Percentiles rank a stretch among this genome's conserved stretches.
These are phyloP conservation scores for Ariolimax columbianus DNA, from an alignment of 2,888 invertebrate species.

Conservation along the genomic window DNA sequence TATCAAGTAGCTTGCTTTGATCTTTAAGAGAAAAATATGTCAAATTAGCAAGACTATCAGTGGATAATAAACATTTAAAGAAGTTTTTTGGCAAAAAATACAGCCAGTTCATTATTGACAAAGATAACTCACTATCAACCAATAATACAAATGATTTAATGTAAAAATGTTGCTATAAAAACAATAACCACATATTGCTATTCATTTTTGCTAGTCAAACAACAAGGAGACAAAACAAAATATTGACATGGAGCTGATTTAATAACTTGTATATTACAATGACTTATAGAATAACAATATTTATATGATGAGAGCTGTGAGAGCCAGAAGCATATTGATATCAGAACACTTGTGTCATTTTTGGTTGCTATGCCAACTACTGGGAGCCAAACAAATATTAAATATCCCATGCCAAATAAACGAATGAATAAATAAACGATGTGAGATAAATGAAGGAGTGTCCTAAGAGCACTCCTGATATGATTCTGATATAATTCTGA, in stretches of 20 bases:
- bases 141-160: not conserved
- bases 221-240: conserved; percentile 12
- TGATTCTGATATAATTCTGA: too few relatives aligned
- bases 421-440: not conserved
- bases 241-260: conserved; percentile 19
- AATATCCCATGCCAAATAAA: not conserved
- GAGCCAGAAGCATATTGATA: conserved; percentile 9
- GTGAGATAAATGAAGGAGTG: not conserved
- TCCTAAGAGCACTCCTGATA: conserved; percentile 2
- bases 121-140: not conserved
- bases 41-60: too few relatives aligned
- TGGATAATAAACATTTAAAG: too few relatives aligned
- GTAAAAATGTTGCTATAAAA: conserved; percentile 4
- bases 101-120: too few relatives aligned
- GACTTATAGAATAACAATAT: not conserved
- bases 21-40: too few relatives aligned
- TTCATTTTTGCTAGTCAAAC: conserved; percentile 28
- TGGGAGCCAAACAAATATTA: conserved; percentile 28
- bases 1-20: too few relatives aligned
- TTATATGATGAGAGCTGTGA: not conserved
- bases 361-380: conserved; percentile 23
- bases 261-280: conserved; percentile 8
- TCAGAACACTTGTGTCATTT: not conserved
- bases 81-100: too few relatives aligned
- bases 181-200: conserved; percentile 38